Conservation (phyloP, 2,888 invertebrate species). For the Spialia ferax region DNA sequence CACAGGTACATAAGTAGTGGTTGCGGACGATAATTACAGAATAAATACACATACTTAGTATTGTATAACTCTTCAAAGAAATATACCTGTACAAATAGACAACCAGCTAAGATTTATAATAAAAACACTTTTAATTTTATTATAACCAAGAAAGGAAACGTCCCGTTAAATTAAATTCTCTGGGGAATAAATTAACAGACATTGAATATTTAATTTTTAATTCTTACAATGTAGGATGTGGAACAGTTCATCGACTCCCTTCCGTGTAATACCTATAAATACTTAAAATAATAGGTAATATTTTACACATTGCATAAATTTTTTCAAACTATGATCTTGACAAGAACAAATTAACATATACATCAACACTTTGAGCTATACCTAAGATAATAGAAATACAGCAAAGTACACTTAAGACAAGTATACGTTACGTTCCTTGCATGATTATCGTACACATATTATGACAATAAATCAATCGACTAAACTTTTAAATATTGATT, state of each 20-base stretch:
- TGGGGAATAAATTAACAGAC: slow-evolving; percentile 38
- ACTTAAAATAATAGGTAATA: too few relatives aligned
- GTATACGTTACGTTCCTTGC: slow-evolving; percentile 64
- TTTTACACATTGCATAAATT: slow-evolving; percentile 45
- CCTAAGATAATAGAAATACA: slow-evolving; percentile 62
- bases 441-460: slow-evolving; percentile 65
- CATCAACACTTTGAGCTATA: slow-evolving; percentile 68
- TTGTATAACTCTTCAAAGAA: slow-evolving; percentile 31
- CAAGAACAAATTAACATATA: slow-evolving; percentile 63
- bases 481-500: slow-evolving; percentile 40
- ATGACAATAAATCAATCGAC: slow-evolving; percentile 65
- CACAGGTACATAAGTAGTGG: slow-evolving; percentile 41
- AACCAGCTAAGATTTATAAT: slow-evolving; percentile 37
- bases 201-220: slow-evolving; percentile 35
- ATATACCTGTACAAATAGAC: slow-evolving; percentile 38
- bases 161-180: slow-evolving; percentile 37
- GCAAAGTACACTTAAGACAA: slow-evolving; percentile 80
- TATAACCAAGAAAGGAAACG: slow-evolving; percentile 17
- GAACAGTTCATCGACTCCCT: slow-evolving; percentile 2
- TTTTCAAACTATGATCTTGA: slow-evolving; percentile 64
- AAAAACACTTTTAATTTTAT: slow-evolving; percentile 29
- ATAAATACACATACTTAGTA: slow-evolving; percentile 30
- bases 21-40: slow-evolving; percentile 38
- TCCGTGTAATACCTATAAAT: slow-evolving; percentile 10
- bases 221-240: slow-evolving; percentile 9